Base-by-base conservation (phyloP, 1,140 invertebrate genomes). In the Drosophila pseudoobscura region DNA sequence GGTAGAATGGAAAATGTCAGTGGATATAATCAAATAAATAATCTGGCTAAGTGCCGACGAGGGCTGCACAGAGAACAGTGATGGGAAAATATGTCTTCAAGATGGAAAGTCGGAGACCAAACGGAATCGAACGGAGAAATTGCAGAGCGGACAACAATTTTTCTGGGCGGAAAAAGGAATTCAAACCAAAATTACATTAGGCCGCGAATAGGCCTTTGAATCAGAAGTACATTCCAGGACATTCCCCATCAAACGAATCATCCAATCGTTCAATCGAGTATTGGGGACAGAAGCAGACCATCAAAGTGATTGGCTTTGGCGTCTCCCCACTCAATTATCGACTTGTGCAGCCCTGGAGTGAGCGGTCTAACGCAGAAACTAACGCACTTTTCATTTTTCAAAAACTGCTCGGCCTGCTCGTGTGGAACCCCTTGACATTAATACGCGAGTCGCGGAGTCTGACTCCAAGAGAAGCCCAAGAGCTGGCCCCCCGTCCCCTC, bases 351-450 rank as follows among this genome's bases (percentile, higher is more conserved):
- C 75, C 75, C 70, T 62, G 45, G 80, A 83, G 80, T 84, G 80
- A 84, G 60, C 76, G 80, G 70, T 17, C 54, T 46, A 78, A 83
- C 69, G 80, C 83, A 87, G 79, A 88, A 88, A 79, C 79, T 89
- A 88, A 88, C 83, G 83, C 83, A 88, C 84, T 88, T 88, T 88
- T 26, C 24, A 26, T 26, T 26, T 26, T 26, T 88, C 54, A 72
- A 75, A 69, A 78, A 47, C 57, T 51, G 29, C 35, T 39, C 55
- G 53, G 58, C 57, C 55, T 62, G 63, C 76, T 84, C 75, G 80
- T 87, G 83, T 87, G 75, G 83, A 87, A 83, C 83, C 83, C 83
- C 83, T 88, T 88, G 83, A 88, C 83, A 88, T 88, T 88, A 88
- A 88, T 88, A 88, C 24, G 62, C 71, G 65, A 75, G 61, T 66